Conservation (phyloP, 2,888 invertebrate genomes). For the Belgica antarctica region DNA sequence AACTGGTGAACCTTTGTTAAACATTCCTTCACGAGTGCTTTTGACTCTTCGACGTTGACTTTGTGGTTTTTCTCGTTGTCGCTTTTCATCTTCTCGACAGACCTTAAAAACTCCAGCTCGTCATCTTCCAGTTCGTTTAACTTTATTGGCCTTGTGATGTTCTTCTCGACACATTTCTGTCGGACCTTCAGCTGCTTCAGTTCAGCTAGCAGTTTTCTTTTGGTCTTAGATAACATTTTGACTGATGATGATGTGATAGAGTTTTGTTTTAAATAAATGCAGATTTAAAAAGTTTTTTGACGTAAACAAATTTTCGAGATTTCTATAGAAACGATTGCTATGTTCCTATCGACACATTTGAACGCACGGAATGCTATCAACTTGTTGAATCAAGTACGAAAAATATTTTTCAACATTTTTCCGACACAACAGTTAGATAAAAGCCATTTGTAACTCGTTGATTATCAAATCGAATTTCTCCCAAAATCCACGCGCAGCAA, state of each 20-base stretch:
- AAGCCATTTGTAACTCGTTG: not conserved
- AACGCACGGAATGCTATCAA: too few species aligned
- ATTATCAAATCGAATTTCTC: not conserved
- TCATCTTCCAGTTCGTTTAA: slow-evolving; percentile 34
- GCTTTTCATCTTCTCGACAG: slow-evolving; percentile 35
- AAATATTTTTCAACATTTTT: not conserved
- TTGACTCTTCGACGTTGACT: not conserved
- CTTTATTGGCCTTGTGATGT: slow-evolving; percentile 29
- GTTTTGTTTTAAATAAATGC: too few species aligned
- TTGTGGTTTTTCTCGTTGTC: slow-evolving; percentile 8
- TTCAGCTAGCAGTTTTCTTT: slow-evolving; percentile 30
- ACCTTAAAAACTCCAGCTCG: slow-evolving; percentile 36
- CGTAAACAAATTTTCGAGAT: not conserved
- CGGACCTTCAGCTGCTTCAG: slow-evolving; percentile 38
- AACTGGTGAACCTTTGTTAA: slow-evolving; percentile 25
- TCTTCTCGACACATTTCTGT: slow-evolving; percentile 31
- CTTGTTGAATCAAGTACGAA: not conserved
- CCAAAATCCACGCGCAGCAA: too few species aligned
- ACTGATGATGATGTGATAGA: too few species aligned
- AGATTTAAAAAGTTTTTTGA: not conserved
- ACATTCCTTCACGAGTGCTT: slow-evolving; percentile 18
- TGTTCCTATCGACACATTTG: too few species aligned
- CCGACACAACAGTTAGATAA: too few species aligned
- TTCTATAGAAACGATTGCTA: too few species aligned
- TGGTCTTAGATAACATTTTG: slow-evolving; percentile 20